A percentile compares a stretch with the other conserved stretches of the same genome.
These are phyloP conservation scores for Ischnus inquisitorius DNA, from an alignment of 2,888 invertebrate species.

Conservation along the genomic window DNA sequence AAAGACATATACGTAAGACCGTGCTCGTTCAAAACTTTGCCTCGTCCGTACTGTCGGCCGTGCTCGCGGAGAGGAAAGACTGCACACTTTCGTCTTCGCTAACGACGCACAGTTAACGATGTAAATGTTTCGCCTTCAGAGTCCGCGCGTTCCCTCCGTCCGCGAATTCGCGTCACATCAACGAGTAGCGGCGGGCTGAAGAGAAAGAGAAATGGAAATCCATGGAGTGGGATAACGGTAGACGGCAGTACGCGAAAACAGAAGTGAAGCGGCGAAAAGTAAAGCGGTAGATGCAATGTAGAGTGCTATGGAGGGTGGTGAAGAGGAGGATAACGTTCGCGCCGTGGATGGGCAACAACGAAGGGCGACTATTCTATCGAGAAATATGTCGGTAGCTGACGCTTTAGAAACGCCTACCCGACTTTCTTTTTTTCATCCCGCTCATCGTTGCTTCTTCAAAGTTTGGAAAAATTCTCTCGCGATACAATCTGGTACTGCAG, in stretches of 20 bases:
- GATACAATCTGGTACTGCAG: neutral
- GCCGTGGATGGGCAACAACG: neutral
- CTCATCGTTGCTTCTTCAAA: neutral
- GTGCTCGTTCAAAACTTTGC: constrained; percentile 56
- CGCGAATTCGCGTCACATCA: constrained; percentile 59
- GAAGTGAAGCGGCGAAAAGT: constrained; percentile 46
- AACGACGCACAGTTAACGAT: constrained; percentile 68
- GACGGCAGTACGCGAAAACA: constrained; percentile 6
- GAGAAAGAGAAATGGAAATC: constrained; percentile 35
- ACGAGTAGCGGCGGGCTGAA: constrained; percentile 38
- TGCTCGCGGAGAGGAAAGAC: constrained; percentile 58
- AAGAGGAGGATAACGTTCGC: neutral
- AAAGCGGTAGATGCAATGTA: constrained; percentile 13
- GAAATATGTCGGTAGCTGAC: constrained; percentile 9
- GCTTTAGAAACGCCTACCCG: neutral
- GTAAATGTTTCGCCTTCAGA: constrained; percentile 66
- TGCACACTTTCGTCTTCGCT: constrained; percentile 62
- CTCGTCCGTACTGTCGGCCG: constrained; percentile 50
- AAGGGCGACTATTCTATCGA: neutral
- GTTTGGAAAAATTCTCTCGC: neutral
- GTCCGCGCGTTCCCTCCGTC: constrained; percentile 49
- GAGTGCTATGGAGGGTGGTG: neutral
- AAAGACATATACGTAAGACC: constrained; percentile 35
- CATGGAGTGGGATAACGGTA: constrained; percentile 14
- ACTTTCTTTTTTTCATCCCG: neutral